Conservation (phyloP, 92 coral and sea anemone species). For the Palythoa grandis region DNA sequence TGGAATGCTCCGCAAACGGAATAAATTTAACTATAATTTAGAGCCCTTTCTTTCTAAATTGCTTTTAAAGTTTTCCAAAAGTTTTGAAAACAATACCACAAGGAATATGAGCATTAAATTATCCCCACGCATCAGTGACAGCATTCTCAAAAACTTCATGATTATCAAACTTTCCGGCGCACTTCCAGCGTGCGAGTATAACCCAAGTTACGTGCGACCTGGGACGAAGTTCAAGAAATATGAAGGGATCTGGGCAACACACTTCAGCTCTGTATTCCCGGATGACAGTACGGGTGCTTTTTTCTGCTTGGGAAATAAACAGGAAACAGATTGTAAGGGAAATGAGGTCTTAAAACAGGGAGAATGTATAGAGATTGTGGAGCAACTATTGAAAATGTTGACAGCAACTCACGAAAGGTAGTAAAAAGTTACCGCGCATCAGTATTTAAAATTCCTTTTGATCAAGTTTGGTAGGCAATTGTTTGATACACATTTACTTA, state of each 20-base stretch:
- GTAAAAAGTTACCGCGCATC: background rate
- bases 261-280: conserved; percentile 78
- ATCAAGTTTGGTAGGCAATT: too few species aligned
- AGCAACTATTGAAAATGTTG: conserved; percentile 40
- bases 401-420: conserved; percentile 52
- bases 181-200: conserved; percentile 50
- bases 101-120: background rate
- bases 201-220: conserved; percentile 52
- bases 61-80: background rate
- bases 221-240: conserved; percentile 51
- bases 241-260: conserved; percentile 76
- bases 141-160: background rate
- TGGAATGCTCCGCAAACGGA: background rate
- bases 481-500: too few species aligned
- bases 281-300: conserved; percentile 70
- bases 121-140: background rate
- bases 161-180: conserved; percentile 40
- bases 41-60: background rate
- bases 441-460: too few species aligned
- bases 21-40: background rate
- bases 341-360: conserved; percentile 58
- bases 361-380: conserved; percentile 51
- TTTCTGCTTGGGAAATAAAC: conserved; percentile 64
- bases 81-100: conserved; percentile 9
- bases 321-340: conserved; percentile 68